Evolutionary conservation across 2,113 vertebrate species (phyloP).

Genomic region (Strigops habroptila): DNA sequence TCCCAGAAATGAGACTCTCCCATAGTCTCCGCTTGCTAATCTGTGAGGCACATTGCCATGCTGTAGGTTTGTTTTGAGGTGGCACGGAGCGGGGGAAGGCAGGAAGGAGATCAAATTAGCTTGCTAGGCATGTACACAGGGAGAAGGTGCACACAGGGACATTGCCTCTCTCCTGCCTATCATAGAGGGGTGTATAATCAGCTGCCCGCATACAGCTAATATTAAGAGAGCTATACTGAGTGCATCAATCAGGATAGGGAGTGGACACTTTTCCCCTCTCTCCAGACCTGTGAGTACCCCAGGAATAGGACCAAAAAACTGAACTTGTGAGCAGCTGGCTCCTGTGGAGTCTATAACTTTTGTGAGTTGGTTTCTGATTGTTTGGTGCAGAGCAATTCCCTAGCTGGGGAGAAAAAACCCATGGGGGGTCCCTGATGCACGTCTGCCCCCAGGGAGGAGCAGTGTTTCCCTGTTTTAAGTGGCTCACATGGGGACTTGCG

Average conservation of each 20-base stretch:
- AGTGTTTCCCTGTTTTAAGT: background rate
- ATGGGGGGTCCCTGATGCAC: rapidly evolving
- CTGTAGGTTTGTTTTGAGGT: background rate
- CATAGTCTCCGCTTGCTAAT: background rate
- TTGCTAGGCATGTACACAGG: background rate
- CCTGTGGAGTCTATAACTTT: background rate
- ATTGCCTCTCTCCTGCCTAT: background rate
- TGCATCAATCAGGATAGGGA: background rate
- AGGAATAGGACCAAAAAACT: background rate
- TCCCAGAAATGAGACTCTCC: background rate
- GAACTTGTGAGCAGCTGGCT: background rate
- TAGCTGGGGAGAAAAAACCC: rapidly evolving
- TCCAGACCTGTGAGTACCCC: background rate
- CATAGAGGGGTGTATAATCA: background rate
- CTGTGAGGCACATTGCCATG: background rate
- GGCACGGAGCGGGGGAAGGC: background rate
- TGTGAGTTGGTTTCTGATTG: background rate
- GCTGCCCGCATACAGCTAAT: background rate
- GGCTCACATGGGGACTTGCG: background rate
- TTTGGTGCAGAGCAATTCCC: background rate
- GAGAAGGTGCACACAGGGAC: background rate
- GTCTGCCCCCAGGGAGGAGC: rapidly evolving
- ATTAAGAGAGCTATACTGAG: background rate
- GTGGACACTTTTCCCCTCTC: background rate
- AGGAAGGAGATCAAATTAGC: background rate